Conservation (phyloP, 2,797 vertebrate species). For the Rhinichthys osculus region DNA sequence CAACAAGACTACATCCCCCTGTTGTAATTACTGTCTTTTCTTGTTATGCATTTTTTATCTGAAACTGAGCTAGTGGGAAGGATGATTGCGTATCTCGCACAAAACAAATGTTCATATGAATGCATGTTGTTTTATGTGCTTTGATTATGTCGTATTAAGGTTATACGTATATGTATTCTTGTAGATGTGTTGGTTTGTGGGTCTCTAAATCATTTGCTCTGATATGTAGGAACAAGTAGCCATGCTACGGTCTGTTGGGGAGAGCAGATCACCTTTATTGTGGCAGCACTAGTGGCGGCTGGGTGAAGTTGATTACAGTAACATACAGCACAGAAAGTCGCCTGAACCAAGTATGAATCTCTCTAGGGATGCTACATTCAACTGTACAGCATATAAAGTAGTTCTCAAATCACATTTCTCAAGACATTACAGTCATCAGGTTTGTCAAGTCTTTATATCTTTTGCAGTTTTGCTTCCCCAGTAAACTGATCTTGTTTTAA, state of each 20-base stretch:
- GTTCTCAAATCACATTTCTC: background rate
- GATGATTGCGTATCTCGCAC: background rate
- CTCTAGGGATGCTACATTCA: background rate
- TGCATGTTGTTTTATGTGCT: background rate
- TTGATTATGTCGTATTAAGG: background rate
- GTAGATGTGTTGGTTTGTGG: background rate
- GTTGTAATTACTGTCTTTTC: slow-evolving; percentile 22
- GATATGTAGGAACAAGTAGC: background rate
- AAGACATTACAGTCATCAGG: background rate
- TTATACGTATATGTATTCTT: background rate
- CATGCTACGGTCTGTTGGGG: background rate
- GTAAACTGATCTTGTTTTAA: slow-evolving; percentile 18
- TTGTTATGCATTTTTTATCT: slow-evolving; percentile 15
- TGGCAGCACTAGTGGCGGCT: slow-evolving; percentile 10
- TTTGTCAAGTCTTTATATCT: background rate
- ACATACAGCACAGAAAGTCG: slow-evolving; percentile 1
- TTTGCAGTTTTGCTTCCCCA: background rate
- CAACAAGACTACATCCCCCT: slow-evolving; percentile 8
- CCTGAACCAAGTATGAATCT: background rate
- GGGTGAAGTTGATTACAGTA: slow-evolving; percentile 2
- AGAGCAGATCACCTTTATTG: slow-evolving; percentile 10
- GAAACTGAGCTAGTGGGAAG: background rate
- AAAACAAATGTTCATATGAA: background rate
- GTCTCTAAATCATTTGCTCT: slow-evolving; percentile 20
- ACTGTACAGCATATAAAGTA: background rate